Evolutionary conservation across 2,888 invertebrate genomes (phyloP).

Genomic region (Prosapia bicincta): DNA sequence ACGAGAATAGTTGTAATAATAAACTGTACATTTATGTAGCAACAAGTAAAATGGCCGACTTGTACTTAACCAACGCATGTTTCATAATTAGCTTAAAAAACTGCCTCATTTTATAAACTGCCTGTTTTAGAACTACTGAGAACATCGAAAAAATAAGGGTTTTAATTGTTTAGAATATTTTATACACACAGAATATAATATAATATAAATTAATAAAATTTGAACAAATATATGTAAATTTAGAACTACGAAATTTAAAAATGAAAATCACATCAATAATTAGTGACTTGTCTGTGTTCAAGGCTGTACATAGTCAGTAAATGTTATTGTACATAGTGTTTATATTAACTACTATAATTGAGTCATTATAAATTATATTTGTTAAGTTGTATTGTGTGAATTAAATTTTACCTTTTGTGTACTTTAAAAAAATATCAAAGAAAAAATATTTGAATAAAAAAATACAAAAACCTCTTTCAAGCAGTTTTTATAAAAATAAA

Average conservation of each 20-base stretch:
- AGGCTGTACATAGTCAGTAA: constrained; percentile 29
- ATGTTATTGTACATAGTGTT: constrained; percentile 31
- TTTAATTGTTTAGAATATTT: not conserved
- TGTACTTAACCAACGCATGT: not conserved
- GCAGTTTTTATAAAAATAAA: too few relatives aligned
- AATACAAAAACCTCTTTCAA: constrained; percentile 28
- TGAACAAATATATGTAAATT: not conserved
- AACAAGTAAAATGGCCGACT: not conserved
- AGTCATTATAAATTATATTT: constrained; percentile 33
- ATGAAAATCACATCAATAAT: constrained; percentile 13
- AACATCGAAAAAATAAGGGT: not conserved
- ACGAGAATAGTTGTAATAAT: not conserved
- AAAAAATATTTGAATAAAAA: constrained; percentile 33
- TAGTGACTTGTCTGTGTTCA: constrained; percentile 37
- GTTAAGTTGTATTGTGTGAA: constrained; percentile 36
- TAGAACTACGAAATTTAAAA: not conserved
- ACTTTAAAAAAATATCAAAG: constrained; percentile 30
- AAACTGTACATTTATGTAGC: not conserved
- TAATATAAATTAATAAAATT: not conserved
- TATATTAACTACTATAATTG: constrained; percentile 27
- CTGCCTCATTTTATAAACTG: not conserved
- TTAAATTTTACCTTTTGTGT: constrained; percentile 36
- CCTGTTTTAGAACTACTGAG: not conserved
- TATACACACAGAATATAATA: too few relatives aligned
- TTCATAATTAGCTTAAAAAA: not conserved